Evolutionary conservation across 30 jellyfish, hydroid and myxozoan species (phyloP).

Genomic region (Hydractinia echinata): DNA sequence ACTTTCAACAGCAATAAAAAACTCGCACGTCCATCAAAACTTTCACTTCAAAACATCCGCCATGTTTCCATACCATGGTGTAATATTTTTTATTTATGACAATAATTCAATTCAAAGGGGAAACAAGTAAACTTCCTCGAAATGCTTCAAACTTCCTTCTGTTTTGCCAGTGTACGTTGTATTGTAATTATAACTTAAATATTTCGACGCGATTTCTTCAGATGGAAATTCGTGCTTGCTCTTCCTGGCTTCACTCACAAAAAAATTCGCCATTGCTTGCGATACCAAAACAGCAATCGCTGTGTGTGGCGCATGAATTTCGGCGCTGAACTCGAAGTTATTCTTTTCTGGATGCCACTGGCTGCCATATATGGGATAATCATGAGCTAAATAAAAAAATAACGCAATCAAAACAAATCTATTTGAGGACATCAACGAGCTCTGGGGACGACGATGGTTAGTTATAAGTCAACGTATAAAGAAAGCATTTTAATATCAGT

Average conservation of each 20-base stretch:
- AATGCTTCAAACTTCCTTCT: slow-evolving; percentile 49
- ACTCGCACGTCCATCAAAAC: too few relatives aligned
- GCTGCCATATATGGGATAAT: slow-evolving; percentile 71
- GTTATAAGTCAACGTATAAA: too few relatives aligned
- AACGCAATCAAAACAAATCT: not conserved
- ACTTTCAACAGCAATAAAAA: too few relatives aligned
- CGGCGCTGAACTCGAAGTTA: slow-evolving; percentile 46
- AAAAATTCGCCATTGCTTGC: slow-evolving; percentile 70
- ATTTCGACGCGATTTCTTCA: slow-evolving; percentile 43
- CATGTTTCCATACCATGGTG: too few relatives aligned
- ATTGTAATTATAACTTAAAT: slow-evolving; percentile 49
- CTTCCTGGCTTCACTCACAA: slow-evolving; percentile 80
- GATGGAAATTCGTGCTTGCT: slow-evolving; percentile 60
- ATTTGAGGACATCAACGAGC: too few relatives aligned
- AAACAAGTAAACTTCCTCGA: slow-evolving; percentile 72
- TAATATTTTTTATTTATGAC: too few relatives aligned
- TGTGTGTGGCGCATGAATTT: slow-evolving; percentile 61
- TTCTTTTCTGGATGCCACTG: slow-evolving; percentile 99
- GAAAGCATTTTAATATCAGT: too few relatives aligned
- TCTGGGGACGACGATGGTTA: too few relatives aligned
- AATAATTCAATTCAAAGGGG: not conserved
- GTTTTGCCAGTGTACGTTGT: slow-evolving; percentile 50
- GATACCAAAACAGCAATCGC: slow-evolving; percentile 62
- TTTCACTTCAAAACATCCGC: too few relatives aligned
- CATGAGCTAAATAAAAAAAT: slow-evolving; percentile 34